Base-by-base conservation (phyloP, 2,888 invertebrate species). In the Clistopyga incitator region DNA sequence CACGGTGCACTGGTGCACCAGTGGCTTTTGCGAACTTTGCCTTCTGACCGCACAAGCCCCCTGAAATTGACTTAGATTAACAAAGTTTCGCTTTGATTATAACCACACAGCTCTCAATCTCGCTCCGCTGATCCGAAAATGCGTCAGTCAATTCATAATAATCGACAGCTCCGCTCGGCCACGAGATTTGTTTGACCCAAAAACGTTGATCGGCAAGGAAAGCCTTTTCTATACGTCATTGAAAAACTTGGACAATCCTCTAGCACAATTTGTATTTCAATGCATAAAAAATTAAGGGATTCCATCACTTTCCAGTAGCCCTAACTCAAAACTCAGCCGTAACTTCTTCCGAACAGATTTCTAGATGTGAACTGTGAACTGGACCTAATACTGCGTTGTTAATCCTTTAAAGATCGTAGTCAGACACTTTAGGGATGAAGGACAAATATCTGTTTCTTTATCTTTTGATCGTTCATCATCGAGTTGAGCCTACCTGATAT, bases 61-160 rank as follows among this genome's bases (percentile, higher is more conserved):
- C 18, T 25, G 42, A 71, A 81, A 84, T 81, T 84, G 75, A 76
- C 71, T 71, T 71, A 56, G 50, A 81, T 78, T 29, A 71, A 81
- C 78, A 67, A 84, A 84, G 59, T 84, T 81, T 78, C 64, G 18
- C 67, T 42, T 67, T 25, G 74, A 84, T 78, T 52, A 78, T 78
- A 76, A 78, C 70, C 74, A 15, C 50, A 52, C 20, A 42, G 45
- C 67, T 56, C 56, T 45, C 59, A 8, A 34, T 38, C 61, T 20
- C 29, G 64, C 38, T 18, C 68, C 18, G 56, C 50, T 67, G 67
- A 76, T 68, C 42, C 25, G 29, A 11, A 77, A 59, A 67, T 59
- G 45, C 64, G 54, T n/a, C 8, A 11, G 50, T 11, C 20, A 38
- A 65, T 64, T 45, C 52, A 11, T 20, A 38, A 25, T 20, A 45